Percentiles rank a stretch among this genome's conserved stretches.
These are phyloP conservation scores for Antheraea assamensis DNA, from an alignment of 2,888 invertebrate genomes.

Conservation along the genomic window DNA sequence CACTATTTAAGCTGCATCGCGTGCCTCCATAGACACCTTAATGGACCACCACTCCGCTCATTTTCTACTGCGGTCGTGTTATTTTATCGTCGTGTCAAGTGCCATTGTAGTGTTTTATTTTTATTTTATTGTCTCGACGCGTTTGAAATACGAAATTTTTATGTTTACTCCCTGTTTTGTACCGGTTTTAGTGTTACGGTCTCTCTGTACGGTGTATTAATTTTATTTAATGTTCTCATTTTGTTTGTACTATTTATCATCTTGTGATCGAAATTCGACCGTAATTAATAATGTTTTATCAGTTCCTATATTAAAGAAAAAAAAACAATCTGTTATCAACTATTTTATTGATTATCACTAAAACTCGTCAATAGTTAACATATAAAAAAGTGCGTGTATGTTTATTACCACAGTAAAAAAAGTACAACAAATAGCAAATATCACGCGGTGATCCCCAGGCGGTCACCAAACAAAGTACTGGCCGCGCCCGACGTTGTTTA, in stretches of 20 bases:
- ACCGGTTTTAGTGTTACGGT: constrained; percentile 2
- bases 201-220: not conserved
- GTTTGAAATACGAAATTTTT: constrained; percentile 28
- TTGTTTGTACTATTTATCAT: not conserved
- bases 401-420: too few species aligned
- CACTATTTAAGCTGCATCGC: constrained; percentile 19
- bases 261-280: too few species aligned
- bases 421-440: too few species aligned
- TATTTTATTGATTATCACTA: too few species aligned
- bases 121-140: constrained; percentile 41
- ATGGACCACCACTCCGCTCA: constrained; percentile 66
- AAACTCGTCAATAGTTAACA: too few species aligned
- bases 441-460: too few species aligned
- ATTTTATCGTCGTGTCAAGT: constrained; percentile 63
- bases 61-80: constrained; percentile 58
- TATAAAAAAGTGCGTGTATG: too few species aligned
- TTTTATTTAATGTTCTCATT: not conserved
- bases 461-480: too few species aligned
- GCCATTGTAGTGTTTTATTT: constrained; percentile 46
- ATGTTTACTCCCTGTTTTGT: constrained; percentile 14
- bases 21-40: constrained; percentile 59
- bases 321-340: too few species aligned
- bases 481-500: too few species aligned
- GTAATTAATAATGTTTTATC: too few species aligned
- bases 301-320: too few species aligned